A percentile compares a stretch with the other conserved stretches of the same genome.
phyloP scores from a whole-genome alignment of 2,113 vertebrate genomes.

The Pseudopodoces humilis region DNA sequence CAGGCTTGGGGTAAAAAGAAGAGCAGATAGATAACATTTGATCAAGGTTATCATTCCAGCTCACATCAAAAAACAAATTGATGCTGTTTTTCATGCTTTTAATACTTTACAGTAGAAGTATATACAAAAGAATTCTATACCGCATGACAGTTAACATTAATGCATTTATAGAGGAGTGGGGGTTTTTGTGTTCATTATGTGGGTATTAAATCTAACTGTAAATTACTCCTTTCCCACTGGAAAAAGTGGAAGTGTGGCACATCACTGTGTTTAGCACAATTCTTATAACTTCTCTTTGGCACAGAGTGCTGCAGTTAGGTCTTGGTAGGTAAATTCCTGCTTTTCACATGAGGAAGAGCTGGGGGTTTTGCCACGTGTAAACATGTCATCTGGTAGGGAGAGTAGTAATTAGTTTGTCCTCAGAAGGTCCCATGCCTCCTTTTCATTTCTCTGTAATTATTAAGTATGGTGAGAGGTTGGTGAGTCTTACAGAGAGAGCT shows the following conservation, averaged over 20 bases:
- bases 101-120: neutral
- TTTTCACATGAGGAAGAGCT: neutral
- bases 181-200: neutral
- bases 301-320: neutral
- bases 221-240: neutral
- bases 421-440: neutral
- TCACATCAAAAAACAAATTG: neutral
- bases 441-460: neutral
- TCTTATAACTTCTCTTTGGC: neutral
- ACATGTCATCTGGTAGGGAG: neutral
- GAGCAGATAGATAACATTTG: neutral
- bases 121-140: neutral
- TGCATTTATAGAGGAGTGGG: neutral
- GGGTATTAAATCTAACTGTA: neutral
- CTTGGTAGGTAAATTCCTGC: neutral
- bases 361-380: neutral
- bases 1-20: neutral
- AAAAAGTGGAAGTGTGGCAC: neutral
- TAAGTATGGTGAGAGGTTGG: neutral
- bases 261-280: neutral
- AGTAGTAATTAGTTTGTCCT: neutral
- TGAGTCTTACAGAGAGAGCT: neutral
- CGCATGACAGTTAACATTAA: neutral
- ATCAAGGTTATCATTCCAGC: neutral
- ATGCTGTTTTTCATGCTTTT: neutral